Percentiles rank a stretch among this genome's conserved stretches.
These are phyloP conservation scores for Capitella teleta DNA, from an alignment of 1,140 invertebrate species.

Conservation along the genomic window DNA sequence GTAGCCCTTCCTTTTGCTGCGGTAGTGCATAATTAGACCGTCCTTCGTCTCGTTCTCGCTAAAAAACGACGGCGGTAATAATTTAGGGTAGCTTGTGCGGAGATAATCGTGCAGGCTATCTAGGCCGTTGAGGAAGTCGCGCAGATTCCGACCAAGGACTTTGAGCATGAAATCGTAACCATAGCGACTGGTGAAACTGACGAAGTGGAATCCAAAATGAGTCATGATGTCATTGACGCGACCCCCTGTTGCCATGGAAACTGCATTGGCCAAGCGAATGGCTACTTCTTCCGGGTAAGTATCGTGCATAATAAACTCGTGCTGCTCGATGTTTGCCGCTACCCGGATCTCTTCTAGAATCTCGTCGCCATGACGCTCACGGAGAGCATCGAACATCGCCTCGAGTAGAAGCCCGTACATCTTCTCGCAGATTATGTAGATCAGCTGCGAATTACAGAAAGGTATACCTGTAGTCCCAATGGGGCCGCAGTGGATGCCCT, in stretches of 20 bases:
- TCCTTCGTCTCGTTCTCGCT: constrained; percentile 73
- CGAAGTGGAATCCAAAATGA: constrained; percentile 12
- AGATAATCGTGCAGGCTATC: constrained; percentile 85
- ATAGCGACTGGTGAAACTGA: neutral
- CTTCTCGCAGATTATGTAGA: too few species aligned
- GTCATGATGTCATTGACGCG: constrained; percentile 7
- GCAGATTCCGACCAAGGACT: constrained; percentile 72
- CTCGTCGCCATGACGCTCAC: neutral
- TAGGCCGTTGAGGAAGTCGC: constrained; percentile 85
- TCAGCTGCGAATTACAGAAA: too few species aligned
- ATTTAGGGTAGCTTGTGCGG: constrained; percentile 69
- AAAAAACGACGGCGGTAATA: constrained; percentile 83
- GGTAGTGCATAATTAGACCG: constrained; percentile 61
- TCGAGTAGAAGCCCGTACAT: constrained; percentile 6
- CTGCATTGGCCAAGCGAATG: constrained; percentile 40
- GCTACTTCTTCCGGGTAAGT: neutral
- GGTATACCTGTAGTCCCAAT: too few species aligned
- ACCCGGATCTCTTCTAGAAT: neutral
- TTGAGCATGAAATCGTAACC: constrained; percentile 57
- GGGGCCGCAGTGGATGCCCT: too few species aligned
- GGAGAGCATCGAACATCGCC: neutral
- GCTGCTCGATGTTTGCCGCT: neutral
- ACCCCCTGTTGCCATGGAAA: constrained; percentile 30
- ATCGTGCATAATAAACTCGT: neutral
- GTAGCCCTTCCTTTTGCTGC: constrained; percentile 78